Conservation (phyloP, 2,888 invertebrate genomes). For the Argyra leucocephala region DNA sequence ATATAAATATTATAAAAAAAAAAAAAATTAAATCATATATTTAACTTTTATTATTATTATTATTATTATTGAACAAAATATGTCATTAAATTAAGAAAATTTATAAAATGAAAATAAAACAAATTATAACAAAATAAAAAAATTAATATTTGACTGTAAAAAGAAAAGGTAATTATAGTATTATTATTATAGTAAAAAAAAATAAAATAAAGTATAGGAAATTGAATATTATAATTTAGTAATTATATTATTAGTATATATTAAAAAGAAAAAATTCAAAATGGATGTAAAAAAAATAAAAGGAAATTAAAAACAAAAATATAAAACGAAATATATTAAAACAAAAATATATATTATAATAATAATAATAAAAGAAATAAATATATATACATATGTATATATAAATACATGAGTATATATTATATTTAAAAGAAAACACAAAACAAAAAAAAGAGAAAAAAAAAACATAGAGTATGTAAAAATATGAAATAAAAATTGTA, state of each 20-base stretch:
- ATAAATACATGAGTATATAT: neutral
- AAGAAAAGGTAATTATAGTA: neutral
- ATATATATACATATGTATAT: no score
- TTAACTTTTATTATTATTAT: neutral
- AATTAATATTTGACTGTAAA: neutral
- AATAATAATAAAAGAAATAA: no score
- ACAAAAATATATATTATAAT: neutral
- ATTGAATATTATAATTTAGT: neutral
- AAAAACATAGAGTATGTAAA: neutral
- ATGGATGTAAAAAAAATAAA: neutral
- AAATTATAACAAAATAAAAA: no score
- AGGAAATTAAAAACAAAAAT: no score
- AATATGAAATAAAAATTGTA: slow-evolving; percentile 2
- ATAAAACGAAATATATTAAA: neutral
- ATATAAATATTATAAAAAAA: neutral
- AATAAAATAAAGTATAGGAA: neutral
- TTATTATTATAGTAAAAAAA: neutral
- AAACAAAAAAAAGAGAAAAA: neutral
- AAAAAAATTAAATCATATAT: neutral
- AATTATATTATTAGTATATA: neutral
- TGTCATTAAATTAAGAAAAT: no score
- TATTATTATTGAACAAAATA: no score
- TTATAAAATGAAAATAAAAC: no score
- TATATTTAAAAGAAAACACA: neutral
- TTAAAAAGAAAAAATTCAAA: neutral